A percentile compares a stretch with the other conserved stretches of the same genome.
These are phyloP conservation scores for Plecturocebus donacophilus DNA, from an alignment of 2,113 vertebrate species.

Conservation along the genomic window DNA sequence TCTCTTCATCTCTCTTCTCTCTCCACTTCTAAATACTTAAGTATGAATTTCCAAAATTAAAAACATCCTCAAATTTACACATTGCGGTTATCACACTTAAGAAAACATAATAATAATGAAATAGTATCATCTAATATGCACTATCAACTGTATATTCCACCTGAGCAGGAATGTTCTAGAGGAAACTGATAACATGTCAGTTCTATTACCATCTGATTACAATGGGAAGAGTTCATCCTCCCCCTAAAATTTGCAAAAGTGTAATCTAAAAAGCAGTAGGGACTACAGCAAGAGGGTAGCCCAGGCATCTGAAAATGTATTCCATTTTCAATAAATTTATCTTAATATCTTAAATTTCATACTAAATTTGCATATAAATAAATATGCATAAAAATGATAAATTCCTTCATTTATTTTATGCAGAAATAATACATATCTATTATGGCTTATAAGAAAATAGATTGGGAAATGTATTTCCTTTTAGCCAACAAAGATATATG, in stretches of 20 bases:
- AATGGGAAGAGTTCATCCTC: rapidly evolving
- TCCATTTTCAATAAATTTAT: conserved; percentile 54
- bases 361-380: neutral
- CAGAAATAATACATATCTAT: conserved; percentile 58
- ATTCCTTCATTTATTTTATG: conserved; percentile 53
- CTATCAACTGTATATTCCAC: too few relatives aligned
- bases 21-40: neutral
- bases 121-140: neutral
- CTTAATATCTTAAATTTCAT: conserved; percentile 38
- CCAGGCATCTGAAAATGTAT: neutral
- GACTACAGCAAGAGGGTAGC: neutral
- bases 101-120: neutral
- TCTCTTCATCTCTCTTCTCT: neutral
- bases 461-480: conserved; percentile 4
- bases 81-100: neutral
- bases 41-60: neutral
- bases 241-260: neutral
- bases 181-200: neutral
- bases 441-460: conserved; percentile 41
- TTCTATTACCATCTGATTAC: neutral
- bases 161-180: neutral
- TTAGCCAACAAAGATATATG: conserved; percentile 19
- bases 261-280: neutral
- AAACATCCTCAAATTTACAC: neutral
- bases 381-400: neutral